These are phyloP conservation scores for Corythoichthys intestinalis DNA, from an alignment of 2,113 vertebrate genomes.

Conservation along the genomic window DNA sequence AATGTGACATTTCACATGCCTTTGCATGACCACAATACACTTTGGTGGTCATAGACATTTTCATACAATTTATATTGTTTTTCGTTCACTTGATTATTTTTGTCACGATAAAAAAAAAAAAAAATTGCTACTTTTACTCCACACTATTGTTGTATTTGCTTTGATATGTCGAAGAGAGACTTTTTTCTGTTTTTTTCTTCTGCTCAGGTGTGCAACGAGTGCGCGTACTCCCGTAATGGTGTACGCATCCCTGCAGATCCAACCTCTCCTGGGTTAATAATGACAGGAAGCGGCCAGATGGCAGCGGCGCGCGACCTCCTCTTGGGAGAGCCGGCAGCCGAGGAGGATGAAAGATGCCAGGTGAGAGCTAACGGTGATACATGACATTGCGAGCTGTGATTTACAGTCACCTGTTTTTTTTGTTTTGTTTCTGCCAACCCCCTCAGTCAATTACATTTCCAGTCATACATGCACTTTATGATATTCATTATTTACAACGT, in stretches of 20 bases:
- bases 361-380: constrained; percentile 7
- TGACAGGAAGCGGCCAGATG: constrained; percentile 77
- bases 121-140: no score
- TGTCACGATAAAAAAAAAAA: no score
- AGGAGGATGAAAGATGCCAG: constrained; percentile 24
- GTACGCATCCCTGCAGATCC: constrained; percentile 49
- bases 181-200: background rate
- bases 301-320: constrained; percentile 64
- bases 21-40: no score
- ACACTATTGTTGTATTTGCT: no score
- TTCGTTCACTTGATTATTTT: no score
- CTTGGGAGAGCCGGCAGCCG: constrained; percentile 54
- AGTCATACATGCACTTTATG: background rate
- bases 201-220: constrained; percentile 50
- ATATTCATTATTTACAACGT: background rate
- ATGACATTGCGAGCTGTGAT: constrained; percentile 9
- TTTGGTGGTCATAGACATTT: no score
- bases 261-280: constrained; percentile 61
- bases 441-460: background rate
- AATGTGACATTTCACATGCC: no score
- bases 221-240: constrained; percentile 23
- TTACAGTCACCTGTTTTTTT: constrained; percentile 9
- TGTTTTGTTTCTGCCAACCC: background rate
- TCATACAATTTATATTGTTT: no score
- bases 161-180: no score